These are phyloP conservation scores for Burhinus bistriatus DNA, from an alignment of 2,113 vertebrate genomes.

Conservation along the genomic window DNA sequence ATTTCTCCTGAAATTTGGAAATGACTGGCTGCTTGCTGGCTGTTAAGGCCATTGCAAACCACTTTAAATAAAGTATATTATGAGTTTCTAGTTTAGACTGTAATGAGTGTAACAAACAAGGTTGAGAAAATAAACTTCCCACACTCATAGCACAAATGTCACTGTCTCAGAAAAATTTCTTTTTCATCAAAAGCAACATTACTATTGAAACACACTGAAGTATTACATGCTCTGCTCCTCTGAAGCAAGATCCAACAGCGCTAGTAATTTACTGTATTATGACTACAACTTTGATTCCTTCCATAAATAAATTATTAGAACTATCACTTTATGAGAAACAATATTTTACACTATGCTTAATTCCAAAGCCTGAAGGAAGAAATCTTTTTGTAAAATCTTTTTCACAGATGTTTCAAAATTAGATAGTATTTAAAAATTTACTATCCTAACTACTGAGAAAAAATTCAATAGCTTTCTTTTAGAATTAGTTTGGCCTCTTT, in stretches of 20 bases:
- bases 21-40: background rate
- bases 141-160: background rate
- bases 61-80: background rate
- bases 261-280: background rate
- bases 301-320: slow-evolving; percentile 32
- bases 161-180: background rate
- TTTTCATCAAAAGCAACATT: background rate
- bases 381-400: background rate
- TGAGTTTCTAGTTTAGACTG: background rate
- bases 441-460: background rate
- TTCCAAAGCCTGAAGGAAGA: slow-evolving; percentile 18
- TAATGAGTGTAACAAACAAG: background rate
- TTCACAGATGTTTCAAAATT: slow-evolving; percentile 15
- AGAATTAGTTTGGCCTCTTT: background rate
- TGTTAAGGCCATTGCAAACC: background rate
- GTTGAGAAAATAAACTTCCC: background rate
- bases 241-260: background rate
- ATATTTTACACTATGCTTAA: background rate
- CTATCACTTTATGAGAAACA: background rate
- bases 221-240: background rate
- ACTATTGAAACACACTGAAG: background rate
- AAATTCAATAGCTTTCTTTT: background rate
- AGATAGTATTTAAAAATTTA: slow-evolving; percentile 51
- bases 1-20: background rate
- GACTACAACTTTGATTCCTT: background rate